These are phyloP conservation scores for Coccyzus lansbergi DNA, from an alignment of 2,797 vertebrate species.

Conservation along the genomic window DNA sequence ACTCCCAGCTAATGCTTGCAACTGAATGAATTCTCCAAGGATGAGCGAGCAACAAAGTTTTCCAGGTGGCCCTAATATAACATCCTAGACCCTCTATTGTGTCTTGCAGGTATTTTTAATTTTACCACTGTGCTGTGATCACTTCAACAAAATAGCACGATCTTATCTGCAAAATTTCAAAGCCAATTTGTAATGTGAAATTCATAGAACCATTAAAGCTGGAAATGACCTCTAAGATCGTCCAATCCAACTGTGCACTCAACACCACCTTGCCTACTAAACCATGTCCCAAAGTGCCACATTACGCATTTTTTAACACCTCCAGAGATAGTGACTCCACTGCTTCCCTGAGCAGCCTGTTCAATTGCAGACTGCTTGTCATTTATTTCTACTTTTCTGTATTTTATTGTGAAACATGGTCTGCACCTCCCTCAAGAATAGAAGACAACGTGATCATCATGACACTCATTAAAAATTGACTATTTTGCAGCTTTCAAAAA, in stretches of 20 bases:
- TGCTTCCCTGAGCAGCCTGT: no score
- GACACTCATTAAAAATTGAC: background rate
- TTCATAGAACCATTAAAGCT: no score
- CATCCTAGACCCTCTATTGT: background rate
- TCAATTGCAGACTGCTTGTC: background rate
- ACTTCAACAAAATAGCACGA: background rate
- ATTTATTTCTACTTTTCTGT: background rate
- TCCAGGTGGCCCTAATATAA: background rate
- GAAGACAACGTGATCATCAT: background rate
- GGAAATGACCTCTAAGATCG: no score
- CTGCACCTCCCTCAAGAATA: background rate
- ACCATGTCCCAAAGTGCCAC: no score
- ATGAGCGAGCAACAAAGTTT: background rate
- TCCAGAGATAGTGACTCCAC: no score
- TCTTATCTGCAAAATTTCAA: background rate
- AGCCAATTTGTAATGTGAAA: background rate
- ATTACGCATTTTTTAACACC: no score
- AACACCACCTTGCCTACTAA: no score
- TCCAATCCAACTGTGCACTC: no score
- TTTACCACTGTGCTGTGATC: background rate
- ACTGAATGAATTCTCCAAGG: background rate
- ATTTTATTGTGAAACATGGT: background rate
- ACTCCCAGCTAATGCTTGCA: background rate
- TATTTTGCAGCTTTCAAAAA: background rate
- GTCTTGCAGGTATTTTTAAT: background rate